Conservation (phyloP, 2,888 invertebrate genomes). For the Flabesymbios commensalis region DNA sequence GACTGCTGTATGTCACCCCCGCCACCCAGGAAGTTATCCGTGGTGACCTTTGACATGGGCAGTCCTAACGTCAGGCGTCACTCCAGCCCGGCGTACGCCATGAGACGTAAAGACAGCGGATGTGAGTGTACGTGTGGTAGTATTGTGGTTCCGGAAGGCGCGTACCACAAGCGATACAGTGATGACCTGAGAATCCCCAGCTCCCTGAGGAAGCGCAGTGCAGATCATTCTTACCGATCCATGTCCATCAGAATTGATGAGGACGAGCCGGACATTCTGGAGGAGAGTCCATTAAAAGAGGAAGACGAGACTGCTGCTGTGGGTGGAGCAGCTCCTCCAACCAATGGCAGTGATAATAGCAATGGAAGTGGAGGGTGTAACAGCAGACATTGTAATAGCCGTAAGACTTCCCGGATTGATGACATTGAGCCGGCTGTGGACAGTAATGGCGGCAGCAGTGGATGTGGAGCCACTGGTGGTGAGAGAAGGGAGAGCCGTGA, state of each 20-base stretch:
- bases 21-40: slow-evolving; percentile 23
- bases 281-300: neutral
- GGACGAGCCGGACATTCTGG: slow-evolving; percentile 20
- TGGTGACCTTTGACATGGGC: slow-evolving; percentile 32
- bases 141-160: too few relatives aligned
- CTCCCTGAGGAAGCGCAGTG: slow-evolving; percentile 18
- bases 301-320: neutral
- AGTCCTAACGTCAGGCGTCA: slow-evolving; percentile 24
- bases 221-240: slow-evolving; percentile 21
- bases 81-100: slow-evolving; percentile 28
- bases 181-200: neutral
- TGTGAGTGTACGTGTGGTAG: slow-evolving; percentile 1
- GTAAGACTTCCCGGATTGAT: neutral
- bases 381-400: neutral
- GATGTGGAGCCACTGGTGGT: too few relatives aligned
- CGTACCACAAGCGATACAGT: neutral
- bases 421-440: neutral
- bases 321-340: neutral
- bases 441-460: neutral
- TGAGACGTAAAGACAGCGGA: slow-evolving; percentile 20
- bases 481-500: neutral
- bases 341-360: neutral
- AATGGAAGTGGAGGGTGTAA: neutral
- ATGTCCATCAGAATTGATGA: slow-evolving; percentile 24
- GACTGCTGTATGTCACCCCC: slow-evolving; percentile 23